A percentile compares a stretch with the other conserved stretches of the same genome.
Conservation (phyloP, 2,888 invertebrate genomes). For the Leucoma salicis region DNA sequence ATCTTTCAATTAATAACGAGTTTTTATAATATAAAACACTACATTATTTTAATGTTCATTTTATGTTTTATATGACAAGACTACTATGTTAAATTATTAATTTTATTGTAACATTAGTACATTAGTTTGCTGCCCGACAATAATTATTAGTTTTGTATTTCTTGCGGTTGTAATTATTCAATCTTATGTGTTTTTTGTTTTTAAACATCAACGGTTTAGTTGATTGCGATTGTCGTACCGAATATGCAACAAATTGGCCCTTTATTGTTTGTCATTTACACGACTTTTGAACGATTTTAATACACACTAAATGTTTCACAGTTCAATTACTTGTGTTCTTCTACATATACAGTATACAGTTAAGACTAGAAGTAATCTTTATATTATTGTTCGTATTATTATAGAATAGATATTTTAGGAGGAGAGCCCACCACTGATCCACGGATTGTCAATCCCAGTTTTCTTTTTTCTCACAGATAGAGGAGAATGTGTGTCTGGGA, state of each 20-base stretch:
- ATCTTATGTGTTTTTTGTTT: constrained; percentile 39
- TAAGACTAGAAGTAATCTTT: too few species aligned
- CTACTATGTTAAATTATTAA: constrained; percentile 46
- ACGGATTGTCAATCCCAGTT: too few species aligned
- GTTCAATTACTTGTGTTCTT: too few species aligned
- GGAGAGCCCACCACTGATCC: too few species aligned
- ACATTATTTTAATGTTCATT: constrained; percentile 28
- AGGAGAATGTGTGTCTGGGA: too few species aligned
- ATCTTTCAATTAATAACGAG: constrained; percentile 49
- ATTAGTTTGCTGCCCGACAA: constrained; percentile 70
- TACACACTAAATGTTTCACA: too few species aligned
- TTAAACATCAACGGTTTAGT: constrained; percentile 24
- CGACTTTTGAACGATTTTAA: too few species aligned
- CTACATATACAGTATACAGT: too few species aligned
- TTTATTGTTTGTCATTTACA: too few species aligned
- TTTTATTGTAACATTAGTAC: constrained; percentile 47
- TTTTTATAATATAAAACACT: constrained; percentile 34
- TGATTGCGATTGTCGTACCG: constrained; percentile 42
- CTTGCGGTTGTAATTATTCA: constrained; percentile 48
- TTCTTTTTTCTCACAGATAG: too few species aligned
- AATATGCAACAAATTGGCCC: constrained; percentile 28
- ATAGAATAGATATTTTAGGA: too few species aligned
- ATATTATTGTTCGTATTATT: too few species aligned
- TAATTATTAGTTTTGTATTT: constrained; percentile 53
- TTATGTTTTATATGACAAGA: constrained; percentile 56